Percentiles rank a stretch among this genome's conserved stretches.
phyloP scores from a whole-genome alignment of 2,797 vertebrate species.

The Aphelocoma californica region DNA sequence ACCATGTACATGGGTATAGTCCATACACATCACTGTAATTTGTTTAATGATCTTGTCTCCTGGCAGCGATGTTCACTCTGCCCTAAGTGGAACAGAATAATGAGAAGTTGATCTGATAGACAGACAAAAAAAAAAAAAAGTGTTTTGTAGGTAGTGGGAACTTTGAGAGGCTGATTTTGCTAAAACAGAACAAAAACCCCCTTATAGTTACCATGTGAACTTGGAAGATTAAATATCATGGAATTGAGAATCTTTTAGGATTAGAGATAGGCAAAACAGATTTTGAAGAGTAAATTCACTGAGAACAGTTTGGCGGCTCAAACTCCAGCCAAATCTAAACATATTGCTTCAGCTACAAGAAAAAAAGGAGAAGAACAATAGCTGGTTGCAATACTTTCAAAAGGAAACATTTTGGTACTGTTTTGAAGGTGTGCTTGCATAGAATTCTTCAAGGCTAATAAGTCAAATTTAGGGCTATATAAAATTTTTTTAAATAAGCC shows the following conservation, averaged over 20 bases:
- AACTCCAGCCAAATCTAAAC: neutral
- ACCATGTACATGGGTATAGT: neutral
- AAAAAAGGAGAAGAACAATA: neutral
- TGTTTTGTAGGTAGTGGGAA: neutral
- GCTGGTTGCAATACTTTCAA: neutral
- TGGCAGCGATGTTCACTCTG: neutral
- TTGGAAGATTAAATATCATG: neutral
- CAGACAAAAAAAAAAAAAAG: neutral
- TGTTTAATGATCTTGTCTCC: neutral
- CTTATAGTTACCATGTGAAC: neutral
- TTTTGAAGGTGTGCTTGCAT: neutral
- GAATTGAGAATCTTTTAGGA: neutral
- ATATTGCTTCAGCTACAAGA: neutral
- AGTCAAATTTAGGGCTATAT: neutral
- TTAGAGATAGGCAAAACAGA: neutral
- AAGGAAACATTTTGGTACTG: neutral
- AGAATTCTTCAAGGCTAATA: neutral
- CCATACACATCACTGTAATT: constrained; percentile 2
- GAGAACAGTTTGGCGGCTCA: neutral
- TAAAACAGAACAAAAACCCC: neutral
- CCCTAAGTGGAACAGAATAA: neutral
- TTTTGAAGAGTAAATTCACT: neutral
- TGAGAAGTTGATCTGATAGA: neutral
- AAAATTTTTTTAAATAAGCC: neutral
- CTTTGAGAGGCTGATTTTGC: neutral